phyloP scores from a whole-genome alignment of 2,113 vertebrate species.

The Thamnophis sirtalis region DNA sequence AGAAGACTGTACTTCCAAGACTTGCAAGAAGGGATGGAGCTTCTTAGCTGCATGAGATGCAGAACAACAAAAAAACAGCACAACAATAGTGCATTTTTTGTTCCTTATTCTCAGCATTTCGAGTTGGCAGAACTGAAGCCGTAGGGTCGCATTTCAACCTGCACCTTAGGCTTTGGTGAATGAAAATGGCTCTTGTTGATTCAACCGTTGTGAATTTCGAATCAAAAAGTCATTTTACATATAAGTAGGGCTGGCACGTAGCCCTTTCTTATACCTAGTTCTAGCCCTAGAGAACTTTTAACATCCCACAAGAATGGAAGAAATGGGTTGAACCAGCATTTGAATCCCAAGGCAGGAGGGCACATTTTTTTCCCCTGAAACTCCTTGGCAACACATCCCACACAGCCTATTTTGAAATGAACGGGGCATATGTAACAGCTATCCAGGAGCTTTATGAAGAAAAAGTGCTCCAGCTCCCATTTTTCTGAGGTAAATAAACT shows the following conservation, averaged over 20 bases:
- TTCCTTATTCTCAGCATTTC: neutral
- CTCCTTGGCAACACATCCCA: neutral
- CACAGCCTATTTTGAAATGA: neutral
- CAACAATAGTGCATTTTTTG: neutral
- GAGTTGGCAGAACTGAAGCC: neutral
- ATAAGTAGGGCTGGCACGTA: neutral
- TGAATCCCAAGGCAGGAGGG: neutral
- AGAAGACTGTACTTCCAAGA: no score
- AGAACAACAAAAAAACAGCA: neutral
- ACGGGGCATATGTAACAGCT: neutral
- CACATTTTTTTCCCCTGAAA: neutral
- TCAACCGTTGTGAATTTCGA: neutral
- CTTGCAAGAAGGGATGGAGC: neutral
- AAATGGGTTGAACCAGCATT: neutral
- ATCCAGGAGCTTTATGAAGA: neutral
- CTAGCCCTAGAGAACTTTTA: neutral
- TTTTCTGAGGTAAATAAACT: slow-evolving; percentile 2
- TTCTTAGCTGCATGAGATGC: neutral
- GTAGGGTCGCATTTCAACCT: neutral
- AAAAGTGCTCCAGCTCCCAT: neutral
- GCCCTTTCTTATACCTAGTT: neutral
- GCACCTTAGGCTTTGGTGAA: neutral
- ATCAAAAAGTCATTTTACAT: neutral
- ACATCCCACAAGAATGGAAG: neutral
- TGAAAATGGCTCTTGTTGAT: neutral